Conservation (phyloP, 2,888 invertebrate species). For the Odontothrips loti region DNA sequence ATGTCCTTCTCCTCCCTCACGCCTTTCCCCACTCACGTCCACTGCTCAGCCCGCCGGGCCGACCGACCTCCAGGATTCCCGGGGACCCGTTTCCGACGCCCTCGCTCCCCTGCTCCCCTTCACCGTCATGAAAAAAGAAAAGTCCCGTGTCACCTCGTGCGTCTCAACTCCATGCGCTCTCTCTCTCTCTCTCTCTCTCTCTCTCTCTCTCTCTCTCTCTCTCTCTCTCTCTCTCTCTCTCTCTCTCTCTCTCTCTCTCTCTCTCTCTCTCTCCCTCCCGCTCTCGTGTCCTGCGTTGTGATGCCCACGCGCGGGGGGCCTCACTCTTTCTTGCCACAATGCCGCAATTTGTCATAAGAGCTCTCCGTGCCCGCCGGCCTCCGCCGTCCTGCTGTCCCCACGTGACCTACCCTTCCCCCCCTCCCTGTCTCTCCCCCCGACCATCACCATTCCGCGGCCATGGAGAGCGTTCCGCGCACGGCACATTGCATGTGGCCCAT, state of each 20-base stretch:
- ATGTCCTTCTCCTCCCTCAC: too few relatives aligned
- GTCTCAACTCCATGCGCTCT: neutral
- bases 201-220: too few relatives aligned
- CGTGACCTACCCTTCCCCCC: too few relatives aligned
- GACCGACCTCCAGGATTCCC: neutral
- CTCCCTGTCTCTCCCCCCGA: too few relatives aligned
- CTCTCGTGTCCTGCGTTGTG: too few relatives aligned
- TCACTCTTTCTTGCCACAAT: neutral
- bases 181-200: neutral
- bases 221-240: too few relatives aligned
- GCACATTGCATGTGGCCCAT: too few relatives aligned
- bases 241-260: too few relatives aligned
- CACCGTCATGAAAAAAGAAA: neutral
- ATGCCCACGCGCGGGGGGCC: neutral
- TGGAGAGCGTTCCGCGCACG: too few relatives aligned
- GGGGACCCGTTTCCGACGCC: neutral
- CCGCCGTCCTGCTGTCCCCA: too few relatives aligned
- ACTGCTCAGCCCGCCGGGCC: neutral
- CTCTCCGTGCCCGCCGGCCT: neutral
- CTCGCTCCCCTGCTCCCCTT: neutral
- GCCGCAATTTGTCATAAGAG: conserved; percentile 5
- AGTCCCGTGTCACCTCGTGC: neutral
- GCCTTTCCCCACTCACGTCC: neutral
- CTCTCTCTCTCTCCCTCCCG: too few relatives aligned
- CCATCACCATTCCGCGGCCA: too few relatives aligned